A percentile compares a stretch with the other conserved stretches of the same genome.
phyloP scores from a whole-genome alignment of 2,113 vertebrate genomes.

The Poeciliopsis occidentalis region DNA sequence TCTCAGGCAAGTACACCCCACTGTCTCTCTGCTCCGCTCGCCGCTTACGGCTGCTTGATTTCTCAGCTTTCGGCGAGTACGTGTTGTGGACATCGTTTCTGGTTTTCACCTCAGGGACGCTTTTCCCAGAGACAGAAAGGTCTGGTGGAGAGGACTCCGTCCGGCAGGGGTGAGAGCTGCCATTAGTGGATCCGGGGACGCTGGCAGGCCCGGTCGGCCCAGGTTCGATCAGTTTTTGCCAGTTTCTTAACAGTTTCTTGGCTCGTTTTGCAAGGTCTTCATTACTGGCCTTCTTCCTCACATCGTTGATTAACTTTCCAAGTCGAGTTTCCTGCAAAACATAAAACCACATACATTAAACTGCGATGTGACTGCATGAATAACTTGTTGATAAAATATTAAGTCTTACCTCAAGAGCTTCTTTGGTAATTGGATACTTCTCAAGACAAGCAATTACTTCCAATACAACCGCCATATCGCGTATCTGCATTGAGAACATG shows the following conservation, averaged over 20 bases:
- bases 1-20: constrained; percentile 85
- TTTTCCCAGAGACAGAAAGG: constrained; percentile 77
- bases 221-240: constrained; percentile 97
- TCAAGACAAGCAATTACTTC: constrained; percentile 98
- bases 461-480: constrained; percentile 97
- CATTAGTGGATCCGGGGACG: constrained; percentile 87
- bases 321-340: constrained; percentile 90
- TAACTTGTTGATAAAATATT: not conserved
- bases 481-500: constrained; percentile 82
- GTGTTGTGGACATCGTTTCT: constrained; percentile 92
- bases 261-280: constrained; percentile 98
- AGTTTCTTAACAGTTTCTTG: constrained; percentile 94
- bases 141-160: constrained; percentile 80
- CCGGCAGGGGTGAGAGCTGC: constrained; percentile 88
- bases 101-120: constrained; percentile 86
- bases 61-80: constrained; percentile 89
- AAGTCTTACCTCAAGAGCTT: constrained; percentile 92
- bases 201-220: constrained; percentile 77
- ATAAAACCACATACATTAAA: not conserved
- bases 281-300: constrained; percentile 96
- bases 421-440: constrained; percentile 99
- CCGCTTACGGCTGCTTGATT: constrained; percentile 86
- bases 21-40: constrained; percentile 88
- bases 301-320: constrained; percentile 98
- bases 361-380: not conserved